These are phyloP conservation scores for Fabriciana adippe DNA, from an alignment of 2,888 invertebrate species.

Conservation along the genomic window DNA sequence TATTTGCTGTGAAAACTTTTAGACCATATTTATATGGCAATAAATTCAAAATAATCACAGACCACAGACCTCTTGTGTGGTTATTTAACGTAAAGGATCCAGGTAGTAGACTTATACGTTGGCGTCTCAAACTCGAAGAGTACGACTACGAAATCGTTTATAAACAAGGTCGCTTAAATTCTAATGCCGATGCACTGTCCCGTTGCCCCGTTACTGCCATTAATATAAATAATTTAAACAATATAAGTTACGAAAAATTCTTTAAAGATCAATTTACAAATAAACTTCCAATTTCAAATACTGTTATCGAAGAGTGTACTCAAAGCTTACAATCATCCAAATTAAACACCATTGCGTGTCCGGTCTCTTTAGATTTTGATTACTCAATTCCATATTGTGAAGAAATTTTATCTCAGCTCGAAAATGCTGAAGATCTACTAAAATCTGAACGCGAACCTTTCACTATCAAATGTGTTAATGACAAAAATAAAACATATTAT, in stretches of 20 bases:
- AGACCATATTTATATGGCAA: slow-evolving; percentile 10
- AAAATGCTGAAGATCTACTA: slow-evolving; percentile 4
- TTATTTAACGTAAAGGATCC: slow-evolving; percentile 8
- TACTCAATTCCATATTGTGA: slow-evolving; percentile 9
- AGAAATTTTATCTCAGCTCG: slow-evolving; percentile 9
- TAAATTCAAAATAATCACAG: slow-evolving; percentile 2
- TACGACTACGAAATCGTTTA: slow-evolving; percentile 8
- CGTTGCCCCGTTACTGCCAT: background rate
- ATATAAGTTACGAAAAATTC: background rate
- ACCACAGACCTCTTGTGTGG: slow-evolving; percentile 5
- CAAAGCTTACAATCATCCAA: background rate
- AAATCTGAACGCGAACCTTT: slow-evolving; percentile 1
- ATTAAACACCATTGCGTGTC: background rate
- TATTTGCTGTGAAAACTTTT: slow-evolving; percentile 7
- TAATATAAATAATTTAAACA: background rate
- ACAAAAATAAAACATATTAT: slow-evolving; percentile 26
- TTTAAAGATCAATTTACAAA: background rate
- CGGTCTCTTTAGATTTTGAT: slow-evolving; percentile 13
- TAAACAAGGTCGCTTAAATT: slow-evolving; percentile 4
- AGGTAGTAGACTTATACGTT: background rate
- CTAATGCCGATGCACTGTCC: background rate
- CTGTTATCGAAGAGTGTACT: background rate
- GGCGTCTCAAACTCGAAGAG: slow-evolving; percentile 10
- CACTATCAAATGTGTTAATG: slow-evolving; percentile 5
- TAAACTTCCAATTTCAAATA: background rate